phyloP scores from a whole-genome alignment of 2,888 invertebrate genomes.

The Acanthopleura granulata region DNA sequence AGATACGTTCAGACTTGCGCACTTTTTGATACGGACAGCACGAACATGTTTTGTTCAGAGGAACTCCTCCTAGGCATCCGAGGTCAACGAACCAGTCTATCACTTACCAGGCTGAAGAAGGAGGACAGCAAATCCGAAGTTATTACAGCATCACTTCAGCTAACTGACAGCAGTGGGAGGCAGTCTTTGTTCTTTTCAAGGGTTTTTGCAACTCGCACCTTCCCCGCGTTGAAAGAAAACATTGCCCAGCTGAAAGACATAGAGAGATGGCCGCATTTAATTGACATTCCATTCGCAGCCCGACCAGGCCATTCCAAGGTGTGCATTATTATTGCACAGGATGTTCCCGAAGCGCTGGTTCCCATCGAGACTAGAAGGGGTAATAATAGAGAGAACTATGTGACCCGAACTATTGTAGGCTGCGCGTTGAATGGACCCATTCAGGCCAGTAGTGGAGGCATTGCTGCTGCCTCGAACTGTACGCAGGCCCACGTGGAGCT shows the following conservation, averaged over 20 bases:
- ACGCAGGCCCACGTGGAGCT: conserved; percentile 77
- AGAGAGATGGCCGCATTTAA: conserved; percentile 3
- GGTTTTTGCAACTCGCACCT: background rate
- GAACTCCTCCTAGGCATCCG: background rate
- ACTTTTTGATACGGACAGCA: background rate
- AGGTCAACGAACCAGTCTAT: background rate
- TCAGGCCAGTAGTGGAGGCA: background rate
- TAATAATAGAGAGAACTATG: conserved; percentile 22
- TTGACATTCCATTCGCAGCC: background rate
- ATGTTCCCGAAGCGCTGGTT: background rate
- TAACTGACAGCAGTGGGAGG: background rate
- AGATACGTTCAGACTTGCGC: background rate
- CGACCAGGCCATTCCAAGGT: background rate
- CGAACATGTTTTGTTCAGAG: background rate
- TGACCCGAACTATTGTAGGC: conserved; percentile 23
- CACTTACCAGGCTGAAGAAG: background rate
- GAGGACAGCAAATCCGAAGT: background rate
- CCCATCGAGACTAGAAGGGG: background rate
- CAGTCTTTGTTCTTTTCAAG: background rate
- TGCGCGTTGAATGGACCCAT: conserved; percentile 28
- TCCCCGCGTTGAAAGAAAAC: no score
- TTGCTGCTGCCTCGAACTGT: conserved; percentile 15
- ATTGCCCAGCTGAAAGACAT: no score
- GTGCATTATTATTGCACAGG: background rate
- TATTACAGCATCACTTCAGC: background rate